Evolutionary conservation across 2,797 vertebrate species (phyloP).

Genomic region (Chanos chanos): DNA sequence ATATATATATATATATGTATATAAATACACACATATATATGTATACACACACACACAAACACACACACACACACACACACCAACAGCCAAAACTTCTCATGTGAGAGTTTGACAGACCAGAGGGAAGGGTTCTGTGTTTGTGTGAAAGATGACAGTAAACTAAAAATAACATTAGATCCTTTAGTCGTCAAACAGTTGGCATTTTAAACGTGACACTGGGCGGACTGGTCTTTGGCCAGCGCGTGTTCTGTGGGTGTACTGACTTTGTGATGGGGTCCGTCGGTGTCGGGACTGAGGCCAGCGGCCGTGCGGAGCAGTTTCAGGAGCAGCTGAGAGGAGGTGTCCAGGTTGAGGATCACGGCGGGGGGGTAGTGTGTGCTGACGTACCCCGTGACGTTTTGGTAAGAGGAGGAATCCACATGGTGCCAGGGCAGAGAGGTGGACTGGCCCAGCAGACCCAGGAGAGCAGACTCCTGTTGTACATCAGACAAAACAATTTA

Average conservation of each 20-base stretch:
- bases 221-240: too few species aligned
- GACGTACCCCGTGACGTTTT: slow-evolving; percentile 85
- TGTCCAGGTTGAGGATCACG: slow-evolving; percentile 77
- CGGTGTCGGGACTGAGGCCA: slow-evolving; percentile 75
- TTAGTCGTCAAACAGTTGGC: too few species aligned
- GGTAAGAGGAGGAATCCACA: slow-evolving; percentile 84
- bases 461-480: slow-evolving; percentile 82
- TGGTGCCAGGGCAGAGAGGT: slow-evolving; percentile 90
- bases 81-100: too few species aligned
- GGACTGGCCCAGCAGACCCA: slow-evolving; percentile 87
- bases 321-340: slow-evolving; percentile 77
- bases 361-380: slow-evolving; percentile 88
- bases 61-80: too few species aligned
- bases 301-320: slow-evolving; percentile 85
- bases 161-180: too few species aligned
- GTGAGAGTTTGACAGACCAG: too few species aligned
- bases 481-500: neutral
- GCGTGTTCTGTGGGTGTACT: slow-evolving; percentile 6
- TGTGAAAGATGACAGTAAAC: too few species aligned
- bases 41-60: too few species aligned
- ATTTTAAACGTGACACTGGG: neutral
- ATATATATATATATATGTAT: too few species aligned
- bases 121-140: too few species aligned
- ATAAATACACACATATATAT: too few species aligned
- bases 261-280: slow-evolving; percentile 74